Percentiles rank a stretch among this genome's conserved stretches.
phyloP scores from a whole-genome alignment of 1,140 invertebrate species.

The Laupala kohalensis region DNA sequence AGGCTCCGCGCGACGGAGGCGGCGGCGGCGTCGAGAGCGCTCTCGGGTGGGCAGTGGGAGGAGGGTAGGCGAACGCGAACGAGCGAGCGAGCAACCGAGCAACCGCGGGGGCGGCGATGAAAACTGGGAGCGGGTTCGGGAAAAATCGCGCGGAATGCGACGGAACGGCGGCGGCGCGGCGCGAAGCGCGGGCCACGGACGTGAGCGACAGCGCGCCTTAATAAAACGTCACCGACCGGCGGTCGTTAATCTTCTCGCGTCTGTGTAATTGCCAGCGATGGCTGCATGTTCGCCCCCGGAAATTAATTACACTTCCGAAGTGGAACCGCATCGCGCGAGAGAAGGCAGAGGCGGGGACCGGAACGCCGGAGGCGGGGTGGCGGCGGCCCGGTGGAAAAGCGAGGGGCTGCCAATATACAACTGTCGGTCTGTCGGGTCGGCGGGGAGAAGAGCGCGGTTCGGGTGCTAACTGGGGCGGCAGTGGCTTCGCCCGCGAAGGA shows the following conservation, averaged over 20 bases:
- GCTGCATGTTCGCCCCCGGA: constrained; percentile 4
- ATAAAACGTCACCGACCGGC: constrained; percentile 9
- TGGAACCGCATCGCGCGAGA: constrained; percentile 4
- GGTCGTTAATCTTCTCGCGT: constrained; percentile 9
- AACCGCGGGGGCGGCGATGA: neutral
- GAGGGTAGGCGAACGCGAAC: too few species aligned
- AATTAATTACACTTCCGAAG: constrained; percentile 12
- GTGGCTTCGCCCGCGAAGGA: neutral
- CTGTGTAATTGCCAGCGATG: constrained; percentile 12
- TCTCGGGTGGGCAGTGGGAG: too few species aligned
- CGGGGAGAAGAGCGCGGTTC: too few species aligned
- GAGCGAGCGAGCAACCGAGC: neutral
- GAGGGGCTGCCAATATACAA: too few species aligned
- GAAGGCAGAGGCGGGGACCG: neutral
- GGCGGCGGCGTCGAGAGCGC: too few species aligned
- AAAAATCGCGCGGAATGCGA: constrained; percentile 12
- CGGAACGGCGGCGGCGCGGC: neutral
- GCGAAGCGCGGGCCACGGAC: neutral
- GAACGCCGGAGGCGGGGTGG: too few species aligned
- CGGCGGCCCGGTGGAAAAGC: too few species aligned
- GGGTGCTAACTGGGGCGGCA: neutral
- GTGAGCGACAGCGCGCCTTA: constrained; percentile 10
- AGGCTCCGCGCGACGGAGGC: too few species aligned
- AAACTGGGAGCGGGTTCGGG: neutral
- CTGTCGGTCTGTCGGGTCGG: neutral